Base-by-base conservation (phyloP, 2,888 invertebrate genomes). In the Neoscelio sp. region DNA sequence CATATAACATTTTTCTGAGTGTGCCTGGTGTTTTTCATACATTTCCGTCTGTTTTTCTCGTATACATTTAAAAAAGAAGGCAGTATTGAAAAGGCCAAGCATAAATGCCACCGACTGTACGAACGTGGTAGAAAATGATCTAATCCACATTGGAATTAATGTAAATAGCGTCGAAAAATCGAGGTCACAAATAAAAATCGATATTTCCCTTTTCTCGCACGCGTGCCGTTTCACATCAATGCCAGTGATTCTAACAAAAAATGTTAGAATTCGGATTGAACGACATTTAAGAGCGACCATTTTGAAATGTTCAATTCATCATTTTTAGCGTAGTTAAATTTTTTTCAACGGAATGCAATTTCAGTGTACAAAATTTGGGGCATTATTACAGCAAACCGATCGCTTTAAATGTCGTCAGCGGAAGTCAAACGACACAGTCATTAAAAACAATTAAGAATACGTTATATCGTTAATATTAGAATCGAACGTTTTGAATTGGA, bases 401-500 rank as follows among this genome's bases (percentile, higher is more conserved):
- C 23, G 8, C 18, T 20, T 62, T 48, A 48, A 62, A 46, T 62
- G 38, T 26, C 13, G 62, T 15, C 20, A 7, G n/a, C 15, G 13
- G 35, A 46, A 18, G 26, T 18, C 42, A 28, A 15, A 33, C 46
- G 33, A 44, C 60, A 28, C 42, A 58, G 42, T 18, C 18, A 42
- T 13, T 42, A 40, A 52, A 35, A 35, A 28, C 12, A 60, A 33
- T 46, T 30, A 3, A 30, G 58, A 44, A 23, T 6, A 23, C 23
- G 6, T 23, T 23, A 4, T 6, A 23, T 20, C 4, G 10, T 18
- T 40, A 26, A 35, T 8, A 13, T 56, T 56, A 8, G n/a, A 60
- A 46, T 60, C 20, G 44, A 44, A 46, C 60, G 10, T 56, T 26
- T 38, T 20, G 23, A 35, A 60, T 28, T 60, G 10, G 20, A 48